These are phyloP conservation scores for Morphnarchus princeps DNA, from an alignment of 2,113 vertebrate genomes.

Conservation along the genomic window DNA sequence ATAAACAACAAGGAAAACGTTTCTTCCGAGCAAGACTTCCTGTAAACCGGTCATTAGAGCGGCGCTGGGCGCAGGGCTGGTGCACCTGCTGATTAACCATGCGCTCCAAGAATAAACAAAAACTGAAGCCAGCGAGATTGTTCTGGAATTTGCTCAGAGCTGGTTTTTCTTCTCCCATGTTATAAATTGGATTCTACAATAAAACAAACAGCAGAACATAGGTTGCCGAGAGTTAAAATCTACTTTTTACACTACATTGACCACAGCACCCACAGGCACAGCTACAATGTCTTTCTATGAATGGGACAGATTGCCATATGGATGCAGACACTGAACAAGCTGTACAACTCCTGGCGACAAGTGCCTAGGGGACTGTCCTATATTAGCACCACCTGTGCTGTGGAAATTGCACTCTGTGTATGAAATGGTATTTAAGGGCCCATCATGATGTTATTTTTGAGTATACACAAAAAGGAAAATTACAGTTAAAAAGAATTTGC, in stretches of 20 bases:
- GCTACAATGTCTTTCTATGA: slow-evolving; percentile 75
- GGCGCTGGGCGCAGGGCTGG: not conserved
- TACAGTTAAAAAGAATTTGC: slow-evolving; percentile 66
- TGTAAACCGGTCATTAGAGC: slow-evolving; percentile 6
- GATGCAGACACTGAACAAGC: slow-evolving; percentile 87
- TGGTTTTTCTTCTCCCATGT: not conserved
- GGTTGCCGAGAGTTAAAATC: slow-evolving; percentile 69
- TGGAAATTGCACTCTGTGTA: slow-evolving; percentile 69
- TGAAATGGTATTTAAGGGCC: slow-evolving; percentile 70
- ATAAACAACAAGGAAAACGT: slow-evolving; percentile 38
- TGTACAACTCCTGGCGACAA: slow-evolving; percentile 85
- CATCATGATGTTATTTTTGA: slow-evolving; percentile 67
- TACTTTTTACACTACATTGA: slow-evolving; percentile 73
- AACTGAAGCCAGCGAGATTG: not conserved
- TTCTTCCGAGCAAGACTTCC: slow-evolving; percentile 42
- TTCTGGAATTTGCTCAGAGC: slow-evolving; percentile 41
- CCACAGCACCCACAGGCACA: slow-evolving; percentile 73
- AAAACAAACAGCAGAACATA: slow-evolving; percentile 35
- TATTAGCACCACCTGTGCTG: slow-evolving; percentile 88
- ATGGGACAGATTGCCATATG: slow-evolving; percentile 88
- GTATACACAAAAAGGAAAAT: slow-evolving; percentile 67
- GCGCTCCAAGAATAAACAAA: slow-evolving; percentile 44
- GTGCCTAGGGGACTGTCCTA: slow-evolving; percentile 91
- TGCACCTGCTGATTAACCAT: slow-evolving; percentile 32
- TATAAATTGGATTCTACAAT: slow-evolving; percentile 27